Evolutionary conservation across 2,113 vertebrate genomes (phyloP).

Genomic region (Danionella cerebrum): DNA sequence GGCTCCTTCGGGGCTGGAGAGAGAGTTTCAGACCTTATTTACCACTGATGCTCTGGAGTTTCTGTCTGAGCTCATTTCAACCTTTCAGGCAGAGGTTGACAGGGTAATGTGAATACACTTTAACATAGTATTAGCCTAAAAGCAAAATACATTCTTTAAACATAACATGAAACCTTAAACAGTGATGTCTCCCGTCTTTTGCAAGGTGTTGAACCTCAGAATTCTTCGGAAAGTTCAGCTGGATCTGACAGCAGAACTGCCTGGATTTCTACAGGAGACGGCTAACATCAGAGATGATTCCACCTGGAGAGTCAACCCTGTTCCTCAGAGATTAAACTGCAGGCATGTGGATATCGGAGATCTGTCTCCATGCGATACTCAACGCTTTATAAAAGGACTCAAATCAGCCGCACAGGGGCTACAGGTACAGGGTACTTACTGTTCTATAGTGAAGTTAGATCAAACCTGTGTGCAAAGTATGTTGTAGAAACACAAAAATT

Average conservation of each 20-base stretch:
- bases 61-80: slow-evolving; percentile 60
- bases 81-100: slow-evolving; percentile 62
- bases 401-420: slow-evolving; percentile 65
- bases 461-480: no score
- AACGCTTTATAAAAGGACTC: slow-evolving; percentile 55
- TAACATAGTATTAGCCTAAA: background rate
- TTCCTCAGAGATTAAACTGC: slow-evolving; percentile 58
- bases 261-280: slow-evolving; percentile 56
- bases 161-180: no score
- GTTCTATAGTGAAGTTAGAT: no score
- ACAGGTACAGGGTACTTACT: no score
- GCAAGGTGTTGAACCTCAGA: slow-evolving; percentile 57
- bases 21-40: slow-evolving; percentile 58
- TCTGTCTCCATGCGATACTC: slow-evolving; percentile 61
- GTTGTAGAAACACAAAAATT: no score
- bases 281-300: slow-evolving; percentile 51
- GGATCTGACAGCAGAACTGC: slow-evolving; percentile 59
- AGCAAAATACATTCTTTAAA: no score
- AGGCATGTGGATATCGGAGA: slow-evolving; percentile 70
- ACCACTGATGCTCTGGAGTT: slow-evolving; percentile 57
- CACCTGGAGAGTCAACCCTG: slow-evolving; percentile 62
- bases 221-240: slow-evolving; percentile 58
- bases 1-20: slow-evolving; percentile 55
- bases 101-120: slow-evolving; percentile 44
- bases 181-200: background rate